These are phyloP conservation scores for Vespertilio murinus DNA, from an alignment of 2,797 vertebrate species.

Conservation along the genomic window DNA sequence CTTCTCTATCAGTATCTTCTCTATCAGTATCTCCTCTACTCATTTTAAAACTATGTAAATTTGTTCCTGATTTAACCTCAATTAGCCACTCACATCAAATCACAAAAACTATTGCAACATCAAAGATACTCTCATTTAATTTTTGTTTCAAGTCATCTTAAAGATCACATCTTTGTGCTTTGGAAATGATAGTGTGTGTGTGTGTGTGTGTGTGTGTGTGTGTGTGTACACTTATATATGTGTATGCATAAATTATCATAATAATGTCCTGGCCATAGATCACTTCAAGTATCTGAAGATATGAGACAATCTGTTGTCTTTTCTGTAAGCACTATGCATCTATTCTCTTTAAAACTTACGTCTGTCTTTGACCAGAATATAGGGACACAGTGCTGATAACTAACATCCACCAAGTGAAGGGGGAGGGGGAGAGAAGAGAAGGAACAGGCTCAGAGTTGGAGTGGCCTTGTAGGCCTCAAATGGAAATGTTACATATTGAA, in stretches of 20 bases:
- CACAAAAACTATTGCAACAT: background rate
- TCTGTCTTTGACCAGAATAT: background rate
- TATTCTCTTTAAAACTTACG: background rate
- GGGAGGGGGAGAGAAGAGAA: background rate
- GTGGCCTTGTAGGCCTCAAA: background rate
- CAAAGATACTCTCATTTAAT: slow-evolving; percentile 20
- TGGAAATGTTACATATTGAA: background rate
- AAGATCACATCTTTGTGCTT: slow-evolving; percentile 18
- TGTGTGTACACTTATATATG: background rate
- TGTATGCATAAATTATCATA: background rate
- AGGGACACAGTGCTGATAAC: background rate
- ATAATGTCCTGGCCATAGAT: background rate
- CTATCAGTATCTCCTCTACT: background rate
- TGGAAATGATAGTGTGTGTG: background rate
- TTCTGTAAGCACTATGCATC: background rate
- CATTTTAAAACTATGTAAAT: slow-evolving; percentile 27
- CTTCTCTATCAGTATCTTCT: background rate
- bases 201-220: background rate
- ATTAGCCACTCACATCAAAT: background rate
- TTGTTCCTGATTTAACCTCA: background rate
- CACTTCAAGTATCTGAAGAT: background rate
- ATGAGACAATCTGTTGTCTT: background rate
- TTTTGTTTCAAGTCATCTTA: slow-evolving; percentile 19
- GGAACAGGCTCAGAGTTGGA: background rate
- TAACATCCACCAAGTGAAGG: background rate